Conservation (phyloP, 2,888 invertebrate species). For the Opisthograptis luteolata region DNA sequence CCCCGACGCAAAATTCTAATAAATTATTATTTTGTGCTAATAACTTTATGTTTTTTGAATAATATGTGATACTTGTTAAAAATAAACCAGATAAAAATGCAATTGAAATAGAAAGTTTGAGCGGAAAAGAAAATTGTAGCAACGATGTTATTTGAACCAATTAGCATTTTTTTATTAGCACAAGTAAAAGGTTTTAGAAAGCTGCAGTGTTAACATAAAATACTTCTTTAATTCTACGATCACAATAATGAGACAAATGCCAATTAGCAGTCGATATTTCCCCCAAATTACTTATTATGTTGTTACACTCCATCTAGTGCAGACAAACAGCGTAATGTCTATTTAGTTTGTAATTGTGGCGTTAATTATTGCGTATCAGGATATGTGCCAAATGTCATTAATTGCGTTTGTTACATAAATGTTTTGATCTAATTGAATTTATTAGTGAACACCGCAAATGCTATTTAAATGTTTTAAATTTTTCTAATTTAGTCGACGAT, state of each 20-base stretch:
- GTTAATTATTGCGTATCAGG: slow-evolving; percentile 7
- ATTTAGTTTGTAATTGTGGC: slow-evolving; percentile 5
- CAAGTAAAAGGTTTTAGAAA: slow-evolving; percentile 24
- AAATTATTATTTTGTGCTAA: too few species aligned
- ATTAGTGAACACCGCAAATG: too few species aligned
- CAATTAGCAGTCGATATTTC: slow-evolving; percentile 6
- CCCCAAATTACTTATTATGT: slow-evolving; percentile 5
- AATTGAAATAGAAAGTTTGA: too few species aligned
- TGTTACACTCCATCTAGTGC: slow-evolving; percentile 8
- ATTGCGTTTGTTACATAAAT: not conserved
- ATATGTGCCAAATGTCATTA: slow-evolving; percentile 18
- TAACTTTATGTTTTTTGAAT: too few species aligned
- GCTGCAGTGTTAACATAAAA: slow-evolving; percentile 12
- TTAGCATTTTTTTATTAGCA: not conserved
- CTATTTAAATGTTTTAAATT: too few species aligned
- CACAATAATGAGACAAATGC: slow-evolving; percentile 19
- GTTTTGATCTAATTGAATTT: not conserved
- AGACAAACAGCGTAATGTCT: slow-evolving; percentile 7
- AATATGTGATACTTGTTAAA: too few species aligned
- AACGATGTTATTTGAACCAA: too few species aligned
- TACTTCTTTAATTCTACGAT: slow-evolving; percentile 10
- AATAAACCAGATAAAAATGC: too few species aligned
- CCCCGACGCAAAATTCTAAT: too few species aligned
- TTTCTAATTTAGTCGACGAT: too few species aligned
- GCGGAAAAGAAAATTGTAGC: too few species aligned